Base-by-base conservation (phyloP, 2,888 invertebrate genomes). In the Pseudeuparius sepicola region DNA sequence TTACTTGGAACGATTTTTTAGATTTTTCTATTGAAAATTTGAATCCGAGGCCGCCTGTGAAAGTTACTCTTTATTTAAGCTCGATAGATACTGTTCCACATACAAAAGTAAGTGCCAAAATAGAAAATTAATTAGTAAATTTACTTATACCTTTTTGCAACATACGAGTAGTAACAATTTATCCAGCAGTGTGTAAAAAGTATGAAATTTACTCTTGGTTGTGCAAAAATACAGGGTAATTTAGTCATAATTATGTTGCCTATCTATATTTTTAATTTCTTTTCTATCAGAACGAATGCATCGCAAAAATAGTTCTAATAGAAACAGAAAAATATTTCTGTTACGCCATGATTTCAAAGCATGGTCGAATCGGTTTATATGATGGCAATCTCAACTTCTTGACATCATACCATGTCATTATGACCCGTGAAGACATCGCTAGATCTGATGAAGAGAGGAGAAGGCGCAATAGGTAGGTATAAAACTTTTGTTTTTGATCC, bases 261-360 rank as follows among this genome's bases (percentile, higher is more conserved):
- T n/a, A n/a, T n/a, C n/a, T n/a, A n/a, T n/a, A n/a, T n/a, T n/a
- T n/a, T n/a, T n/a, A n/a, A n/a, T n/a, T n/a, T n/a, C n/a, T n/a
- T n/a, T n/a, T n/a, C n/a, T n/a, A n/a, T n/a, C 59, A 76, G 75
- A 64, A 70, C 33, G 75, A 76, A 50, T 63, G 69, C 0, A 60
- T 76, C 30, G 62, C 70, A 7, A 73, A 72, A 52, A 55, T 77
- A 18, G 68, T 77, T 14, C 59, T 63, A 25, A 48, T 53, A 9
- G 73, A 73, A 54, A 63, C 68, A 0, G 63, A 62, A 3, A 64
- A 64, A n/a, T 67, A 70, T 5, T 76, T 76, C 52, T 74, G 74
- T 49, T 75, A 74, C 49, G 70, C 67, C 2, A 62, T 68, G 1
- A 61, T 76, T 11, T 67, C 74, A 0, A 68, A 68, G 36, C 68